Base-by-base conservation (phyloP, 2,113 vertebrate species). In the Ceratotherium simum region DNA sequence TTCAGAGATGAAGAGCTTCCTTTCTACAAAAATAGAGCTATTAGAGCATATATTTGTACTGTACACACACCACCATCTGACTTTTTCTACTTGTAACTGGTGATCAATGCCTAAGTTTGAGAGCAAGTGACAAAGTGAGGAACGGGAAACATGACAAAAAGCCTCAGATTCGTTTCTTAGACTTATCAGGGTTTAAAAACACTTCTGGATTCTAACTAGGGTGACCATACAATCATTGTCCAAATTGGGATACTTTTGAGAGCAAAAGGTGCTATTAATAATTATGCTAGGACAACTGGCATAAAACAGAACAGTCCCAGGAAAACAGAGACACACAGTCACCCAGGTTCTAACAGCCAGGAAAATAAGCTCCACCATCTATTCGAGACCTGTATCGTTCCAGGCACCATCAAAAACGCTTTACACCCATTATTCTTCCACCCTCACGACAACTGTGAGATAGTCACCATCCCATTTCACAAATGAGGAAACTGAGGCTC, bases 351-450 rank as follows among this genome's bases (percentile, higher is more conserved):
- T 16, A 21, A 42, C 1, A 21, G 70, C 31, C 6, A 20, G 80
- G n/a, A 65, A n/a, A 11, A 9, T 3, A 54, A 60, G 51, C 54
- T 56, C 13, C 14, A 8, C 14, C 75, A 8, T 5, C 36, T 21
- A 2, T 1, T 7, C 0, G 3, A 65, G 46, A 29, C 42, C n/a
- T 42, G 8, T 7, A 16, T 7, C 29, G 0, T 36, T 6, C n/a
- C 14, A 8, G 29, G 46, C 29, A 46, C 65, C 33, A 9, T 2
- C 7, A 6, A 21, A 39, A n/a, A 46, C 73, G 46, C 42, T 5
- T 7, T 0, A 23, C 12, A 0, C 4, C 51, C 1, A 2, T 12
- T 31, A 2, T 2, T 25, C 42, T 46, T 54, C 23, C 18, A 70
- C 27, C 11, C 36, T 78, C 42, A 42, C 8, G 1, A 42, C 1